Conservation (phyloP, 2,888 invertebrate species). For the Drosophila tanythrix region DNA sequence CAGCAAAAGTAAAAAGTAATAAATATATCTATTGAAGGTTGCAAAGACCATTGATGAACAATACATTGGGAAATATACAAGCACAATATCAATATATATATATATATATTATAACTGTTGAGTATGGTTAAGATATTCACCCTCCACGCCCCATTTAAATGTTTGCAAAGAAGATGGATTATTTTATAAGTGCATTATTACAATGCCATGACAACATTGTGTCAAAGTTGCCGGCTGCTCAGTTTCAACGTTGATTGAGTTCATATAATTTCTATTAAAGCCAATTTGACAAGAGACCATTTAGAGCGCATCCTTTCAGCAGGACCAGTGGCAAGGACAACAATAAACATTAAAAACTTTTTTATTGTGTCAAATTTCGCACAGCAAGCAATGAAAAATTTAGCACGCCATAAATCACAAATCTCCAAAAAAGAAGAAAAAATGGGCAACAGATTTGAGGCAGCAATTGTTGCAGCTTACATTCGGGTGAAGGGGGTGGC, state of each 20-base stretch:
- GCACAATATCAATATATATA: neutral
- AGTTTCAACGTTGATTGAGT: conserved; percentile 61
- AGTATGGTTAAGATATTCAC: neutral
- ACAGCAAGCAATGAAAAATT: conserved; percentile 73
- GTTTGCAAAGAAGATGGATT: neutral
- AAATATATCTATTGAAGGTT: neutral
- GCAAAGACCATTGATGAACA: neutral
- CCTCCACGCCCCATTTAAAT: neutral
- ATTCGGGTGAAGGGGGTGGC: neutral
- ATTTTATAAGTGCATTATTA: neutral
- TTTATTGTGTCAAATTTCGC: conserved; percentile 73
- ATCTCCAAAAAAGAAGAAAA: conserved; percentile 38
- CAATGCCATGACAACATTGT: neutral
- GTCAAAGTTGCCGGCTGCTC: neutral
- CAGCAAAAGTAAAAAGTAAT: neutral
- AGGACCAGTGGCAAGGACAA: conserved; percentile 25
- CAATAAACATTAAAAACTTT: conserved; percentile 51
- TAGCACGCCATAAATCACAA: conserved; percentile 81
- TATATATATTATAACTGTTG: neutral
- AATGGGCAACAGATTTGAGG: conserved; percentile 40
- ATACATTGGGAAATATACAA: neutral
- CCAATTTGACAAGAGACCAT: conserved; percentile 56
- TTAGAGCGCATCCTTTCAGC: neutral
- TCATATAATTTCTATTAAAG: conserved; percentile 73
- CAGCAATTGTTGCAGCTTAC: conserved; percentile 68